Evolutionary conservation across 2,113 vertebrate species (phyloP).

Genomic region (Rhinolophus sinicus): DNA sequence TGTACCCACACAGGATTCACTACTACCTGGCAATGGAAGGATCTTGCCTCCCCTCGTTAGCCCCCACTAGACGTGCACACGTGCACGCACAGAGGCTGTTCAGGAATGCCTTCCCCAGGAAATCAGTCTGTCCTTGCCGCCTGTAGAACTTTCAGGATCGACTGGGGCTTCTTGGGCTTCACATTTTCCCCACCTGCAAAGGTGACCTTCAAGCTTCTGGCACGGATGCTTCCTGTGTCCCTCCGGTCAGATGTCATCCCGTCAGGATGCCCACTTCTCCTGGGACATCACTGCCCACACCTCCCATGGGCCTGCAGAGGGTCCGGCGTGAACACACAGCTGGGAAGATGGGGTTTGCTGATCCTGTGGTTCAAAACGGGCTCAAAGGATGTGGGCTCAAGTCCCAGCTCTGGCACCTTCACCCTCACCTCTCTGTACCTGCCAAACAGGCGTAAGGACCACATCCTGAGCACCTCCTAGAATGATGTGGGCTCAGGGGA

Average conservation of each 20-base stretch:
- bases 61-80: fast-evolving
- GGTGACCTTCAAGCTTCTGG: neutral
- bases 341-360: neutral
- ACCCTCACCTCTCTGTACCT: neutral
- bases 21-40: fast-evolving
- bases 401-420: neutral
- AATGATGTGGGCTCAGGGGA: fast-evolving
- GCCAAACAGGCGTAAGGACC: neutral
- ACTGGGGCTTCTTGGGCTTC: neutral
- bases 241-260: fast-evolving
- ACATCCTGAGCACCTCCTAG: neutral
- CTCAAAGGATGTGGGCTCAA: fast-evolving
- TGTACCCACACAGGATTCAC: fast-evolving
- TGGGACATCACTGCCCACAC: neutral
- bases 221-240: neutral
- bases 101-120: neutral
- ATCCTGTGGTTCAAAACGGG: fast-evolving
- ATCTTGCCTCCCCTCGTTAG: fast-evolving
- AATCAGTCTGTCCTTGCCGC: neutral
- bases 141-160: neutral
- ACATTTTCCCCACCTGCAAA: neutral
- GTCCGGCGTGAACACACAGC: neutral
- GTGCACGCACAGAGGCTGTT: fast-evolving
- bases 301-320: neutral
- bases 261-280: neutral